Base-by-base conservation (phyloP, 2,797 vertebrate genomes). In the Silurus aristotelis region DNA sequence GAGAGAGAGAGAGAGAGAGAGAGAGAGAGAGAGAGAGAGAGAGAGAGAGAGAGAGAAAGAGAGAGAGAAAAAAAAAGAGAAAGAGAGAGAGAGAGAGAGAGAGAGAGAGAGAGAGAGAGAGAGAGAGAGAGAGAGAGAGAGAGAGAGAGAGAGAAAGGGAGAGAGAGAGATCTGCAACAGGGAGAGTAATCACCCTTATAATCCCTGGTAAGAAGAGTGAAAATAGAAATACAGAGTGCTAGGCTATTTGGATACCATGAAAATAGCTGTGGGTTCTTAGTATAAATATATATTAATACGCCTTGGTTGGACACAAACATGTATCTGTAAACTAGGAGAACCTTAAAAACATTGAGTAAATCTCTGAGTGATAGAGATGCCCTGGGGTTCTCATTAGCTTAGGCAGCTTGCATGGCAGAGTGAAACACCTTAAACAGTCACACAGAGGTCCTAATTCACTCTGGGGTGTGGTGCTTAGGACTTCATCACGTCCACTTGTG, bases 201-300 rank as follows among this genome's bases (percentile, higher is more conserved):
- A 95, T 95, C 95, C 90, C 86, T 80, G 68, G 73, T 94, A 94
- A 94, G 89, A 91, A 90, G 85, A 92, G 88, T 93, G 89, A 89
- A 95, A 94, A 94, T 94, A 94, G 92, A 91, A 83, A 83, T 64
- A 58, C 87, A 52, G 43, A 58, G 84, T 7, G 79, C 84, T 83
- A 73, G 60, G 83, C 86, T 87, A 87, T 88, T 83, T 86, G 83
- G n/a, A 85, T 27, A 80, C 80, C 83, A 56, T 2, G 25, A 80
- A 31, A 86, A 81, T 82, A 80, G 43, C 48, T 8, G 4, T 9
- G 12, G 38, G 25, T 48, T 78, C 73, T 82, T 76, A 76, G 17
- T 75, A 75, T 75, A 64, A n/a, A 52, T 61, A 76, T 12, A 52
- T 46, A 17, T 77, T 31, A 27, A 66, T 7, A 27, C 25, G 8